phyloP scores from a whole-genome alignment of 37 sponge, comb jelly and placozoan species.

The Dysidea cf. avara region DNA sequence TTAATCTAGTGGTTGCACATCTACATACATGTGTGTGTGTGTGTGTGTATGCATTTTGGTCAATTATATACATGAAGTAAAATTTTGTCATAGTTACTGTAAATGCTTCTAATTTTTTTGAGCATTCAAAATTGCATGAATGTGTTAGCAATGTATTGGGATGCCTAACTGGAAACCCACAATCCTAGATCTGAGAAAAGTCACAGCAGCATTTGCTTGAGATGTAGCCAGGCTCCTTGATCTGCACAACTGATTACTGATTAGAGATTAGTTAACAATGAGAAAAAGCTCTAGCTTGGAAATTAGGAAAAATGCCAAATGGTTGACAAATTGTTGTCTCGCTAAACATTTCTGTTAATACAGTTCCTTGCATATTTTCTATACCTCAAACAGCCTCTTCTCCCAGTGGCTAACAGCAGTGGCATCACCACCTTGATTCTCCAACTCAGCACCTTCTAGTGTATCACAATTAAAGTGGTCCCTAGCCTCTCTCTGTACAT shows the following conservation, averaged over 20 bases:
- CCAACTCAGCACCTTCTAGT: constrained; percentile 72
- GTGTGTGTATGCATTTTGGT: background rate
- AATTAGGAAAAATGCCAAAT: too few relatives aligned
- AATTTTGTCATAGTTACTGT: background rate
- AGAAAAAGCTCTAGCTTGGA: too few relatives aligned
- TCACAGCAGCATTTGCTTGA: too few relatives aligned
- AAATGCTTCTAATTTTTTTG: background rate
- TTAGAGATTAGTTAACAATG: background rate
- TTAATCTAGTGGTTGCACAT: background rate
- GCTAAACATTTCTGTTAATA: too few relatives aligned
- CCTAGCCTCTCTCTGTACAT: constrained; percentile 57
- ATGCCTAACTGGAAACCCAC: too few relatives aligned
- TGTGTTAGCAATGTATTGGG: too few relatives aligned
- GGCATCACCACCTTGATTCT: constrained; percentile 79
- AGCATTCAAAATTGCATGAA: too few relatives aligned
- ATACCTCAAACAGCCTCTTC: constrained; percentile 71
- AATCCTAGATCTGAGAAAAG: too few relatives aligned
- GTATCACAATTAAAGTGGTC: constrained; percentile 65
- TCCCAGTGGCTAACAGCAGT: constrained; percentile 78
- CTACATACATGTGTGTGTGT: background rate
- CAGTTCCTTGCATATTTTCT: background rate
- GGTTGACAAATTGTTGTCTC: too few relatives aligned
- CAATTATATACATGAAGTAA: background rate
- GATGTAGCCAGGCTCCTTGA: too few relatives aligned
- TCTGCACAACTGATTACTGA: background rate